phyloP scores from a whole-genome alignment of 2,113 vertebrate genomes.

The Pelecanoides urinatrix region DNA sequence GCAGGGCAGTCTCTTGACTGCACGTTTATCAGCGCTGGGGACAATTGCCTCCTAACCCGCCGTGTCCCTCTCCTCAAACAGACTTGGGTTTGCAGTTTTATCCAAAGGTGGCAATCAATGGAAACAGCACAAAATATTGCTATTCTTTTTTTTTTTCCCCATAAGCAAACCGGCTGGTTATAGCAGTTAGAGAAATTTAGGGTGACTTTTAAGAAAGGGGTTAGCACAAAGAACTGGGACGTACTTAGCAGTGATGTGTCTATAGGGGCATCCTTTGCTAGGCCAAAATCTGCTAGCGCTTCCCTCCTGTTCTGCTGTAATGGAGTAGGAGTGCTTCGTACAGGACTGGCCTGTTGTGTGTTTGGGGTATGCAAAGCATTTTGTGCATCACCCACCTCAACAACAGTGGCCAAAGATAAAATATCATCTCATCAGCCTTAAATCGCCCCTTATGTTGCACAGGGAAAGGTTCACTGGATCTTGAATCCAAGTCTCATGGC shows the following conservation, averaged over 20 bases:
- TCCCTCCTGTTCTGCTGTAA: neutral
- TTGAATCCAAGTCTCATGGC: neutral
- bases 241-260: neutral
- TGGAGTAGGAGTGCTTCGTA: neutral
- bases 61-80: neutral
- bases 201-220: neutral
- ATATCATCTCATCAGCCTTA: neutral
- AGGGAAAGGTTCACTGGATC: neutral
- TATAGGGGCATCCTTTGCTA: neutral
- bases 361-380: neutral
- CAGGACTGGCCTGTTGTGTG: neutral
- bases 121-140: neutral
- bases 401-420: neutral
- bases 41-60: neutral
- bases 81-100: neutral
- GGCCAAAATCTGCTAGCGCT: neutral
- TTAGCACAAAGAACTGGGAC: neutral
- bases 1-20: neutral
- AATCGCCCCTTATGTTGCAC: fast-evolving
- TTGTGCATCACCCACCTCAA: neutral
- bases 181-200: neutral
- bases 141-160: neutral
- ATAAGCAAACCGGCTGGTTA: neutral
- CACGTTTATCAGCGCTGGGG: fast-evolving
- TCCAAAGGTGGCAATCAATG: neutral